phyloP scores from a whole-genome alignment of 2,888 invertebrate species.

The Hypolimnas misippus region DNA sequence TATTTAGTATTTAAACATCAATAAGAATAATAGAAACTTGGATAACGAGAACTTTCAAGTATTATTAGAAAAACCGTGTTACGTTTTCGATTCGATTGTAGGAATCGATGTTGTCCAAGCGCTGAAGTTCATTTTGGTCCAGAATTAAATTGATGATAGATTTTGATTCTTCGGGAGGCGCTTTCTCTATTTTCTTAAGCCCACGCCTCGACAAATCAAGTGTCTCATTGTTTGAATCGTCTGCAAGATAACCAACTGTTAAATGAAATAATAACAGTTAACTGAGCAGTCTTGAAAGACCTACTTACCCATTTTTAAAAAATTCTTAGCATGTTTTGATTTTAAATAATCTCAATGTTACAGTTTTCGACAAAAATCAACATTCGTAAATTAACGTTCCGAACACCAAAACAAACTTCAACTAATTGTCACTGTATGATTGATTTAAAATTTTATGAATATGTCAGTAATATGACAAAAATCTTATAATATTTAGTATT shows the following conservation, averaged over 20 bases:
- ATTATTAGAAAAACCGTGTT: conserved; percentile 45
- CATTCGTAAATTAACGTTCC: conserved; percentile 62
- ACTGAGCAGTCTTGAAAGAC: background rate
- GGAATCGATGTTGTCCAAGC: conserved; percentile 93
- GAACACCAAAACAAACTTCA: conserved; percentile 46
- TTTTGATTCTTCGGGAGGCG: conserved; percentile 87
- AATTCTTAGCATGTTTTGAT: conserved; percentile 58
- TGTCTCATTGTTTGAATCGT: conserved; percentile 70
- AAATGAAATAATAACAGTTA: background rate
- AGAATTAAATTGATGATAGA: conserved; percentile 88
- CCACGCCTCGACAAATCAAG: conserved; percentile 91
- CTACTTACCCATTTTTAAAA: conserved; percentile 65
- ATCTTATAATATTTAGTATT: background rate
- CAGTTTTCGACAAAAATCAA: conserved; percentile 62
- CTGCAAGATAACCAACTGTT: conserved; percentile 36
- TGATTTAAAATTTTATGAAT: conserved; percentile 16
- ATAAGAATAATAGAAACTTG: background rate
- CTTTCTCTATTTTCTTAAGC: conserved; percentile 91
- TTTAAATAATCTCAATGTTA: conserved; percentile 50
- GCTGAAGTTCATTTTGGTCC: conserved; percentile 94
- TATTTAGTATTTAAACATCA: conserved; percentile 1
- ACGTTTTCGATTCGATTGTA: conserved; percentile 91
- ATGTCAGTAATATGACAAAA: conserved; percentile 8
- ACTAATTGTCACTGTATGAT: conserved; percentile 40
- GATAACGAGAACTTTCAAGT: background rate